Evolutionary conservation across 2,113 vertebrate genomes (phyloP).

Genomic region (Solenodon paradoxus): DNA sequence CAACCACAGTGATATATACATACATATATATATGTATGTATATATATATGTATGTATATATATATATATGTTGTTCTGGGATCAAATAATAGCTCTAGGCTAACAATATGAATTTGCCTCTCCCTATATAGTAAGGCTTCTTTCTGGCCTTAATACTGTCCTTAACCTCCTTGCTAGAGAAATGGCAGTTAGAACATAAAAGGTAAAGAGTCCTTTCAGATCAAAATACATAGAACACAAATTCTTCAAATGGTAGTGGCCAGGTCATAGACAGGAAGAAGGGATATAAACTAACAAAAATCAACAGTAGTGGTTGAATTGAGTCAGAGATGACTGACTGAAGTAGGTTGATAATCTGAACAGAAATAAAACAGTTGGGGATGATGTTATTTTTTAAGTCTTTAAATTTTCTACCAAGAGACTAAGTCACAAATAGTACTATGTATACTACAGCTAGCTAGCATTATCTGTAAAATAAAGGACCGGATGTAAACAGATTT

Average conservation of each 20-base stretch:
- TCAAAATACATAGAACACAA: background rate
- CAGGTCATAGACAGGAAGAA: background rate
- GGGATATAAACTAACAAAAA: slow-evolving; percentile 1
- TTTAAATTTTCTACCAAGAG: background rate
- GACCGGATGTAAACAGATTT: slow-evolving; percentile 20
- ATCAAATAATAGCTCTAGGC: background rate
- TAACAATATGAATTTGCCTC: slow-evolving; percentile 25
- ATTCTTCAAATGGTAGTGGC: background rate
- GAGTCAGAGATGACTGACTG: background rate
- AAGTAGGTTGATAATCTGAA: background rate
- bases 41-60: too few relatives aligned
- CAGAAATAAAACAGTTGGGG: background rate
- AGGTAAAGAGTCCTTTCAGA: slow-evolving; percentile 22
- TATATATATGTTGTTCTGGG: too few relatives aligned
- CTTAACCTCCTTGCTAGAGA: background rate
- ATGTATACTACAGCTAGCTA: background rate
- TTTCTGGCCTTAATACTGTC: background rate
- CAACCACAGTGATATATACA: background rate
- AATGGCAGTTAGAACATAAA: slow-evolving; percentile 8
- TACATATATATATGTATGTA: too few relatives aligned
- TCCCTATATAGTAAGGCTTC: background rate
- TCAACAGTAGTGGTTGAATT: background rate
- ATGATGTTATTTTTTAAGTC: slow-evolving; percentile 6
- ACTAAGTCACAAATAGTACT: background rate
- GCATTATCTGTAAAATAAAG: too few relatives aligned